Evolutionary conservation across 2,888 invertebrate species (phyloP), one percentile per base, ranked within the genome.

Genomic region (Meloe dianella): DNA sequence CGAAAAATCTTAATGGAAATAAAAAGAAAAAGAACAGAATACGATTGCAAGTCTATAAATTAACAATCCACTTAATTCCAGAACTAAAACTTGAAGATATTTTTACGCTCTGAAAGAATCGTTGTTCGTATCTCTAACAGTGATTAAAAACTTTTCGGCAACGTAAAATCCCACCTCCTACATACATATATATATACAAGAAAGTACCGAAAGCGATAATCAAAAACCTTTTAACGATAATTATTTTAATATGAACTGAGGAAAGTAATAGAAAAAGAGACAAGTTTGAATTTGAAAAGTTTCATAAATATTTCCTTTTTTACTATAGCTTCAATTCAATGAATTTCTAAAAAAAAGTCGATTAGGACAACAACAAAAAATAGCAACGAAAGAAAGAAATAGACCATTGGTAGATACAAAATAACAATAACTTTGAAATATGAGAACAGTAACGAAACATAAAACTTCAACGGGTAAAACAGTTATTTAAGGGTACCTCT

Each of bases 171-270:
- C 24, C 3, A 14, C 41, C 22, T 29, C 29, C 64, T 63, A 20
- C n/a, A n/a, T n/a, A n/a, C n/a, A n/a, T 47, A 14, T 32, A 7
- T 32, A 32, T 32, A 5, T 47, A 47, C 20, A n/a, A 41, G n/a
- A 41, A 7, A 27, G 24, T n/a, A 54, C 24, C 54, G 27, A n/a
- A 14, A 54, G 27, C 54, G 10, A 27, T 54, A 75, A 76, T 75
- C 74, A 74, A 75, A 75, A 75, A 68, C 74, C 68, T 74, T 73
- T 73, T 69, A 73, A 72, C 70, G 73, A 74, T 75, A 75, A 75
- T 68, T 68, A 66, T 68, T 68, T 68, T 68, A 68, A 68, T 68
- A 61, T 63, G 64, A 24, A 51, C 20, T 38, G 47, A 22, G 32
- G 22, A 54, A 38, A 64, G 61, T 56, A 10, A 5, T 5, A 51